A percentile compares a stretch with the other conserved stretches of the same genome.
These are phyloP conservation scores for Bombus pyrosoma DNA, from an alignment of 1,140 invertebrate genomes.

Conservation along the genomic window DNA sequence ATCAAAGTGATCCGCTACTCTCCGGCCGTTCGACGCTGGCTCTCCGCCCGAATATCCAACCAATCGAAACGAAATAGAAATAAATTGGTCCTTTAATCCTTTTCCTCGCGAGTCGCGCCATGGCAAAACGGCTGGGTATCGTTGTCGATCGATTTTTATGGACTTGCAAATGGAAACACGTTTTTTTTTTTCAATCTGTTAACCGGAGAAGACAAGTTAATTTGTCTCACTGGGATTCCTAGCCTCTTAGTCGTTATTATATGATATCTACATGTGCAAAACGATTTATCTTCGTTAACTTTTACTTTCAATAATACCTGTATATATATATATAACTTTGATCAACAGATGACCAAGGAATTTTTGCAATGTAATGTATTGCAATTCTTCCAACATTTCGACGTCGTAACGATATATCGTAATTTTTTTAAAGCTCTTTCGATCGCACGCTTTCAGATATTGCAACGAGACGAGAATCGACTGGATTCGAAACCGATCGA, in stretches of 20 bases:
- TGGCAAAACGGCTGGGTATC: not conserved
- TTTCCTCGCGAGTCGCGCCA: not conserved
- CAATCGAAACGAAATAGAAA: not conserved
- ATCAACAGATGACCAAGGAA: too few relatives aligned
- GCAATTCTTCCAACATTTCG: too few relatives aligned
- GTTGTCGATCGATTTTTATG: not conserved
- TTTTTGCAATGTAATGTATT: too few relatives aligned
- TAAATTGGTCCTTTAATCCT: not conserved
- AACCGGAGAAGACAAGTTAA: not conserved
- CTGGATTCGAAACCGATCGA: not conserved
- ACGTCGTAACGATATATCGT: too few relatives aligned
- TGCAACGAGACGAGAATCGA: not conserved
- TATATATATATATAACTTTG: too few relatives aligned
- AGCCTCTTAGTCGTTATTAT: not conserved
- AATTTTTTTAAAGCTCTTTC: not conserved
- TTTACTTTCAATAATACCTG: not conserved
- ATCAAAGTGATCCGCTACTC: slow-evolving; percentile 25
- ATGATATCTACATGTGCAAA: not conserved
- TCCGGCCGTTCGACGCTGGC: not conserved
- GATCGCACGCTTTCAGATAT: not conserved
- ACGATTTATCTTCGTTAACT: not conserved
- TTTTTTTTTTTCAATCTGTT: not conserved
- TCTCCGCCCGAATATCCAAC: not conserved
- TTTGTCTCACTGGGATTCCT: not conserved
- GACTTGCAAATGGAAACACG: not conserved